Base-by-base conservation (phyloP, 2,797 vertebrate species). In the Poeciliopsis presidionis region DNA sequence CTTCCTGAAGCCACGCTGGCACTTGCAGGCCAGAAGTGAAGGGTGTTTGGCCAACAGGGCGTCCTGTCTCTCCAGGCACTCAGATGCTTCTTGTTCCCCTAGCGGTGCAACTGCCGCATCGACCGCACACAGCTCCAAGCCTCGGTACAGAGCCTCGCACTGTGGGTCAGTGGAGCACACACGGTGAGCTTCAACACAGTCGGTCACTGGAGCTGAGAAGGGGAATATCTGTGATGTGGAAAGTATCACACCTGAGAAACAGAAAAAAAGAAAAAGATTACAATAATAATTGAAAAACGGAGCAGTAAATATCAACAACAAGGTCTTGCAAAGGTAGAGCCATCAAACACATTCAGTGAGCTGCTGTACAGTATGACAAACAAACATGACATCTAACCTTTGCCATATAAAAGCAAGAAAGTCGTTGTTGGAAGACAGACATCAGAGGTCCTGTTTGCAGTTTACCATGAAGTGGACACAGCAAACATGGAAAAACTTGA, bases 11-110 rank as follows among this genome's bases (percentile, higher is more conserved):
- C 95, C 96, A 0, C 97, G 95, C 45, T 96, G 95, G 84, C 98
- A 99, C 78, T 94, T 97, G 92, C 98, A 99, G 57, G 93, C 90
- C 84, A 96, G 83, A 86, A 99, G 92, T 75, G 95, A 91, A 13
- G 93, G 92, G 80, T 95, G 87, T 70, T 85, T 90, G 91, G 80
- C 94, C 93, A 95, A 90, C 2, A 99, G 94, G 16, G 91, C 90
- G 1, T 95, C 93, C 82, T 95, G 97, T 36, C 96, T 95, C 11
- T 96, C 94, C 63, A 96, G 83, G 86, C 98, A 99, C 80, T 95
- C 95, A 0, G 91, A 89, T 8, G 92, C 93, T 18, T 85, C 89
- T 7, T 94, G 83, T 0, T 91, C 91, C 69, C 92, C 92, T 78
- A 95, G 91, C 0, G 88, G 86, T 0, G 93, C 75, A 28, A 79